phyloP scores from a whole-genome alignment of 2,888 invertebrate genomes.

The Cinara cedri region DNA sequence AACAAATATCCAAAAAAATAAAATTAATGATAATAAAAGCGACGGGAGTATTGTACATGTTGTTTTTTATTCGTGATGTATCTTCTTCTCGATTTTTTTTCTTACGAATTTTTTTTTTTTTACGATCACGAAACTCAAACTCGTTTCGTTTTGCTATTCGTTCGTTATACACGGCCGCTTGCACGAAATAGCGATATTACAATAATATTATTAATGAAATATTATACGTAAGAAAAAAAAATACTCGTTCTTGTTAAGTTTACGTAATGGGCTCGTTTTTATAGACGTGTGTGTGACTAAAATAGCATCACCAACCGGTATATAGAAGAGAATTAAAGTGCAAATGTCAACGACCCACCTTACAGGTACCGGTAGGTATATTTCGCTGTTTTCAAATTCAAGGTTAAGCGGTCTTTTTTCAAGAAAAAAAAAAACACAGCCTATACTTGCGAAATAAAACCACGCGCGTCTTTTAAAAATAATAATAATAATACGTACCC shows the following conservation, averaged over 20 bases:
- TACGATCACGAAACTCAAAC: not conserved
- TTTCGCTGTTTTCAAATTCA: conserved; percentile 46
- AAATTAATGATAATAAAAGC: not conserved
- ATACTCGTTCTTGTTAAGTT: conserved; percentile 36
- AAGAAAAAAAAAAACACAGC: conserved; percentile 1
- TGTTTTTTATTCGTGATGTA: not conserved
- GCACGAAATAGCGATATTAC: not conserved
- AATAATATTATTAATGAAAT: conserved; percentile 10
- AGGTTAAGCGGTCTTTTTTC: conserved; percentile 1
- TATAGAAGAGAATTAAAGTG: conserved; percentile 4
- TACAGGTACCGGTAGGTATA: too few species aligned
- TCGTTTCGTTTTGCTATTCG: too few species aligned
- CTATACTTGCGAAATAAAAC: conserved; percentile 4
- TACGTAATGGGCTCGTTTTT: conserved; percentile 12
- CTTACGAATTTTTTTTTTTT: not conserved
- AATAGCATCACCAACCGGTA: conserved; percentile 2
- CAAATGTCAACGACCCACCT: conserved; percentile 33
- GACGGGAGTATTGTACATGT: too few species aligned
- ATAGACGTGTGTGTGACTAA: not conserved
- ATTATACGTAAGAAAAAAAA: not conserved
- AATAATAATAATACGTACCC: not conserved
- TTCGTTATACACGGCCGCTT: not conserved
- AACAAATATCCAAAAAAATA: not conserved
- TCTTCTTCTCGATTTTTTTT: not conserved
- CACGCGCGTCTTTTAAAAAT: not conserved